Conservation (phyloP, 2,888 invertebrate species). For the Clivina fossor region DNA sequence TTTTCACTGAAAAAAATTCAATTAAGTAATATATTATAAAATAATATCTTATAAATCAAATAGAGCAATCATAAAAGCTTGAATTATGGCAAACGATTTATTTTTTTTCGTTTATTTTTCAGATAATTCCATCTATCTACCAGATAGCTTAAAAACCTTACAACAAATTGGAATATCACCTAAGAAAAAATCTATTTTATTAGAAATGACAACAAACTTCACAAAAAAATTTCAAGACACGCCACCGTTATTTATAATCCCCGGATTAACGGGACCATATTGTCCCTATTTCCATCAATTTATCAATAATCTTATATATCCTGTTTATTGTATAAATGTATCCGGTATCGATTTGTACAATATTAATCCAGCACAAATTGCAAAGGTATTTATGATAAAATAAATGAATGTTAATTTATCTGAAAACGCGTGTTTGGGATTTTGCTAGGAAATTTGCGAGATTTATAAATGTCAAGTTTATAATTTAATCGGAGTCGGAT, state of each 20-base stretch:
- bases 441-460: conserved; percentile 61
- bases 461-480: conserved; percentile 65
- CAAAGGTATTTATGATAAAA: not conserved
- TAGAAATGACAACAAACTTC: conserved; percentile 49
- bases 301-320: conserved; percentile 48
- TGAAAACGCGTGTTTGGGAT: too few species aligned
- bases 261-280: conserved; percentile 49
- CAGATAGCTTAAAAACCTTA: conserved; percentile 2
- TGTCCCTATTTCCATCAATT: conserved; percentile 43
- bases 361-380: not conserved
- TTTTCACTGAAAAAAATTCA: too few species aligned
- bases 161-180: conserved; percentile 2
- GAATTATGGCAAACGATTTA: not conserved
- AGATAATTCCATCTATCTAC: conserved; percentile 1
- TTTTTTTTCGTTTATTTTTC: not conserved
- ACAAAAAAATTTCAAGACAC: conserved; percentile 49
- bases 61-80: too few species aligned
- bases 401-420: conserved; percentile 3
- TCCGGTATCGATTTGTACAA: conserved; percentile 37
- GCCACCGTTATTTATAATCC: conserved; percentile 51
- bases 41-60: too few species aligned
- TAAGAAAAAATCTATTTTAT: conserved; percentile 47
- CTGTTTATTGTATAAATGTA: conserved; percentile 50
- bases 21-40: too few species aligned
- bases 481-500: conserved; percentile 85